Evolutionary conservation across 2,113 vertebrate species (phyloP).

Genomic region (Vulpes vulpes): DNA sequence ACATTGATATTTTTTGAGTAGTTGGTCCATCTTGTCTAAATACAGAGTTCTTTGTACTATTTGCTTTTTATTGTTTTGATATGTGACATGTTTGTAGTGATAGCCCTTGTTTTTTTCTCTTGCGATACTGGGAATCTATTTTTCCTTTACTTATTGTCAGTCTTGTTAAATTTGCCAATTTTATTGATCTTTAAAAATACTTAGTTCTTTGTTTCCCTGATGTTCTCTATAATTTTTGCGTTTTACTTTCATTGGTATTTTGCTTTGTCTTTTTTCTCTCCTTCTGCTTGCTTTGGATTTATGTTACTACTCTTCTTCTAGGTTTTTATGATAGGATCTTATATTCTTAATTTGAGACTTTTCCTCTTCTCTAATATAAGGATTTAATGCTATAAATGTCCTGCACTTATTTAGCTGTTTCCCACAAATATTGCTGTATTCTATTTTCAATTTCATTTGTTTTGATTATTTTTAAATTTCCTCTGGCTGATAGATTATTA

Average conservation of each 20-base stretch:
- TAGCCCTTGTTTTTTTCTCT: not conserved
- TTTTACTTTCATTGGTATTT: not conserved
- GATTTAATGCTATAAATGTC: not conserved
- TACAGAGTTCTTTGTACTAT: not conserved
- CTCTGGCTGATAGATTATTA: not conserved
- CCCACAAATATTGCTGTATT: not conserved
- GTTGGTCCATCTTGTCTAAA: not conserved
- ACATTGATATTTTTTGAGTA: not conserved
- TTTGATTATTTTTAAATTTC: not conserved
- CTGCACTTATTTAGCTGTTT: not conserved
- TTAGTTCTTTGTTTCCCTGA: not conserved
- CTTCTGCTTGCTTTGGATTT: not conserved
- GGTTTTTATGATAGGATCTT: not conserved
- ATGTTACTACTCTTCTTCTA: not conserved
- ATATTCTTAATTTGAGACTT: not conserved
- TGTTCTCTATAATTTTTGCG: not conserved
- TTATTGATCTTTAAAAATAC: not conserved
- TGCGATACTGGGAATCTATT: not conserved
- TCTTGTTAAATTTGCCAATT: not conserved
- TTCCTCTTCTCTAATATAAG: not conserved
- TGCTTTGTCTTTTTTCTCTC: not conserved
- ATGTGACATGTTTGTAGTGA: not conserved
- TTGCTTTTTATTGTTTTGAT: not conserved
- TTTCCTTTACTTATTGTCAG: not conserved
- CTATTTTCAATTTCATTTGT: not conserved